A percentile compares a stretch with the other conserved stretches of the same genome.
Evolutionary conservation across 2,888 invertebrate species (phyloP).

Genomic region (Blastobasis lacticolella): DNA sequence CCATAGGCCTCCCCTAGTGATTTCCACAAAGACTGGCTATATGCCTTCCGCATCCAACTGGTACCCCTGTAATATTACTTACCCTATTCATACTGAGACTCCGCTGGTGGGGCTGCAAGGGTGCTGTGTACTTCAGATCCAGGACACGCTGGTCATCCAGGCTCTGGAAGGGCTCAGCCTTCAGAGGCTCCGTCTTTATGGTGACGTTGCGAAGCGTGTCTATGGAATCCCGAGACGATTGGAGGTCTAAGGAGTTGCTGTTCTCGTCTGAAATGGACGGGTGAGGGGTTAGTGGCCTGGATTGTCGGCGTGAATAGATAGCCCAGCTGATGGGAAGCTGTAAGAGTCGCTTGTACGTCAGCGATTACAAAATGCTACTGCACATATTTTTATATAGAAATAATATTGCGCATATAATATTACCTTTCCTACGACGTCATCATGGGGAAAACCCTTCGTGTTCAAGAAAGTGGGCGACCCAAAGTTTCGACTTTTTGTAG

Average conservation of each 20-base stretch:
- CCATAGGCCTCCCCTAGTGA: neutral
- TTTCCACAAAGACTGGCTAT: neutral
- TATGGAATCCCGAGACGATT: constrained; percentile 63
- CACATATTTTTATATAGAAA: too few species aligned
- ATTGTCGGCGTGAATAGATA: too few species aligned
- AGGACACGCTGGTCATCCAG: constrained; percentile 56
- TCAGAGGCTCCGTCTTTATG: constrained; percentile 57
- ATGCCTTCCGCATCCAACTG: neutral
- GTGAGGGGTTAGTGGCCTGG: too few species aligned
- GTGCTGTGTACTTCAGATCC: constrained; percentile 56
- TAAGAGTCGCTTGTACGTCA: too few species aligned
- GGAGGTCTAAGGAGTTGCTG: constrained; percentile 59
- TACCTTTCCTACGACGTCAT: too few species aligned
- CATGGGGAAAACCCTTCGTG: too few species aligned
- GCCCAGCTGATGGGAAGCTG: too few species aligned
- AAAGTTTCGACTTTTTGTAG: too few species aligned
- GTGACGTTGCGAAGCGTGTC: constrained; percentile 64
- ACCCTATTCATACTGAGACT: constrained; percentile 72
- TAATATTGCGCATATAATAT: too few species aligned
- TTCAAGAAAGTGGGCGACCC: too few species aligned
- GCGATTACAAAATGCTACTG: too few species aligned
- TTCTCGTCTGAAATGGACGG: constrained; percentile 46
- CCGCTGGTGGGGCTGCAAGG: constrained; percentile 60
- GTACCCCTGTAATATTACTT: constrained; percentile 10
- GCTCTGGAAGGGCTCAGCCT: constrained; percentile 49